Evolutionary conservation across 1,140 invertebrate species (phyloP).

Genomic region (Aphaenogaster floridana): DNA sequence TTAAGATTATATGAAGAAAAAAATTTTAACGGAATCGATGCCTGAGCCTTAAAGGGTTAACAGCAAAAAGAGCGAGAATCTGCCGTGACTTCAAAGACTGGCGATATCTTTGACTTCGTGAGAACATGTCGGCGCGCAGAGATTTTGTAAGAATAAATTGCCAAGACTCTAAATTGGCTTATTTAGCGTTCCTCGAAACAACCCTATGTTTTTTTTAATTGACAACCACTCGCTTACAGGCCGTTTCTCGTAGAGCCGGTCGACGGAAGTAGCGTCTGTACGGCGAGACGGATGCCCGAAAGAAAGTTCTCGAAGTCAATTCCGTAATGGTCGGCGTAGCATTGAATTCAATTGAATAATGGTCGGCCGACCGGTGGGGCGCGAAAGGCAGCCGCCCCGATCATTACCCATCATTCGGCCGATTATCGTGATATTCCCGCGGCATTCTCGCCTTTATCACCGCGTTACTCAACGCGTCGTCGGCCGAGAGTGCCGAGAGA

Average conservation of each 20-base stretch:
- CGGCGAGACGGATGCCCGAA: constrained; percentile 83
- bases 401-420: constrained; percentile 83
- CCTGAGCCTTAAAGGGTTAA: no score
- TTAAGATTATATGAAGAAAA: no score
- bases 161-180: not conserved
- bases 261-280: constrained; percentile 79
- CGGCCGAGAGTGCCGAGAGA: constrained; percentile 66
- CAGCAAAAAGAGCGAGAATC: not conserved
- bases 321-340: constrained; percentile 85
- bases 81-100: not conserved
- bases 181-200: not conserved
- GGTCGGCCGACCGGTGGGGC: constrained; percentile 68
- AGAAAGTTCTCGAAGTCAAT: constrained; percentile 87
- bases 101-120: not conserved
- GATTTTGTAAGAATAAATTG: not conserved
- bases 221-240: not conserved
- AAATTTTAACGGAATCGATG: no score
- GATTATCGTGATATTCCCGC: constrained; percentile 83
- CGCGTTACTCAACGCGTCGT: constrained; percentile 78
- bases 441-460: constrained; percentile 80
- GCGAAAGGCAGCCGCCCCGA: constrained; percentile 82
- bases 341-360: constrained; percentile 88
- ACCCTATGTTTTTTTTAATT: not conserved
- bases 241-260: constrained; percentile 55
- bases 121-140: not conserved